These are phyloP conservation scores for Scolopax bukidnonensis DNA, from an alignment of 2,797 vertebrate genomes.

Conservation along the genomic window DNA sequence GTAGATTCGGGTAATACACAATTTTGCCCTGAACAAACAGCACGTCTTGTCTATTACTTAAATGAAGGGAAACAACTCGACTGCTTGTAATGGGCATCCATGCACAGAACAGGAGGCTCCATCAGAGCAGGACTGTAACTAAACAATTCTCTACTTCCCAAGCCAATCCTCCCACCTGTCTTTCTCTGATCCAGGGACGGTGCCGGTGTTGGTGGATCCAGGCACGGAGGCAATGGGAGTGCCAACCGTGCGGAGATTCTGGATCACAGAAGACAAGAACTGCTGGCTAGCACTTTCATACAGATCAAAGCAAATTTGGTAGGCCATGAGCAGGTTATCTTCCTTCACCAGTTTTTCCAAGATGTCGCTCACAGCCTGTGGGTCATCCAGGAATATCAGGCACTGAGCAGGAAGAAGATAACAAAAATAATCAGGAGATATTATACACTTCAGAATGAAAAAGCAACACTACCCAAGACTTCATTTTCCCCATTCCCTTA, in stretches of 20 bases:
- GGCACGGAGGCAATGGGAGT: constrained; percentile 94
- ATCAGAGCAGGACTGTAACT: neutral
- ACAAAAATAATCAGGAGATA: neutral
- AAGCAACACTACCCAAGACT: neutral
- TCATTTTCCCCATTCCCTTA: neutral
- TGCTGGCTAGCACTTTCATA: constrained; percentile 99
- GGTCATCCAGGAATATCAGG: constrained; percentile 97
- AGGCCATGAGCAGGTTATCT: constrained; percentile 98
- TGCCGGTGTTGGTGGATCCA: constrained; percentile 96
- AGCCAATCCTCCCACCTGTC: constrained; percentile 81
- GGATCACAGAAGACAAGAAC: constrained; percentile 97
- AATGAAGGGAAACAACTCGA: neutral
- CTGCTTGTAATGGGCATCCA: neutral
- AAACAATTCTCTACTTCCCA: neutral
- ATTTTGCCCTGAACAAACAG: neutral
- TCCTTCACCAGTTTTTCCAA: constrained; percentile 98
- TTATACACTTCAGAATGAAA: neutral
- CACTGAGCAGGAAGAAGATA: constrained; percentile 79
- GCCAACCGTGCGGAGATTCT: constrained; percentile 93
- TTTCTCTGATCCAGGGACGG: constrained; percentile 88
- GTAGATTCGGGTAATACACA: neutral
- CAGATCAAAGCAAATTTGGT: constrained; percentile 98
- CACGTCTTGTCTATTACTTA: neutral
- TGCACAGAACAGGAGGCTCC: neutral
- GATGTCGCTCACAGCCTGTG: constrained; percentile 98